Base-by-base conservation (phyloP, 1,140 invertebrate genomes). In the Drosophila pachea region DNA sequence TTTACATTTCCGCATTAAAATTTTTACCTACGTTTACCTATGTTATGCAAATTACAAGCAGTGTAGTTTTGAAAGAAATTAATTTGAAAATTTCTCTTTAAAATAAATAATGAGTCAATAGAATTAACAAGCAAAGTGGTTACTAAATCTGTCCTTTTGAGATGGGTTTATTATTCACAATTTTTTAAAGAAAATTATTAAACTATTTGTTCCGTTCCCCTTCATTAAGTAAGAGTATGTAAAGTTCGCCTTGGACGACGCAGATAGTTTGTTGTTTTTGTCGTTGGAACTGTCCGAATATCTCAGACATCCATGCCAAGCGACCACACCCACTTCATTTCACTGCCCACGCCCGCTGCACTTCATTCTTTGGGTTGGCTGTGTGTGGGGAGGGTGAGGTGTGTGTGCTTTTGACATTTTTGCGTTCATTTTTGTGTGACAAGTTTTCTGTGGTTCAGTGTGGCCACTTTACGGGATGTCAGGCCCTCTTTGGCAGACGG, bases 401-500 rank as follows among this genome's bases (percentile, higher is more conserved):
- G 43, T 81, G 77, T 69, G 67, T 81, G 78, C 74, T 74, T 81
- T 74, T 81, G 78, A 81, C 78, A 82, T 65, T 81, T 81, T 70
- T 74, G 74, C 74, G 49, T 81, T 82, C 78, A 81, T 68, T 81
- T 78, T 71, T 74, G 78, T 71, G 78, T 77, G 78, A 82, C 78
- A 81, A 81, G 78, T 82, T 77, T 82, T 82, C 67, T 77, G 74
- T 82, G 70, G 78, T 81, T 82, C 55, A 77, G 52, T 74, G 74
- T 61, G 78, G 78, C 78, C 78, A 82, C 78, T 82, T 82, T 77
- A 74, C 70, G 78, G 74, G 74, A 47, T 82, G 78, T 82, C 78
- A 82, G 65, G 55, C 54, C 16, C 53, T 52, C 36, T 64, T 53
- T 70, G 54, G 32, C 56, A 72, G 68, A 74, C 60, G 61, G 70